phyloP scores from a whole-genome alignment of 2,888 invertebrate genomes.

The Agonopterix subpropinquella region DNA sequence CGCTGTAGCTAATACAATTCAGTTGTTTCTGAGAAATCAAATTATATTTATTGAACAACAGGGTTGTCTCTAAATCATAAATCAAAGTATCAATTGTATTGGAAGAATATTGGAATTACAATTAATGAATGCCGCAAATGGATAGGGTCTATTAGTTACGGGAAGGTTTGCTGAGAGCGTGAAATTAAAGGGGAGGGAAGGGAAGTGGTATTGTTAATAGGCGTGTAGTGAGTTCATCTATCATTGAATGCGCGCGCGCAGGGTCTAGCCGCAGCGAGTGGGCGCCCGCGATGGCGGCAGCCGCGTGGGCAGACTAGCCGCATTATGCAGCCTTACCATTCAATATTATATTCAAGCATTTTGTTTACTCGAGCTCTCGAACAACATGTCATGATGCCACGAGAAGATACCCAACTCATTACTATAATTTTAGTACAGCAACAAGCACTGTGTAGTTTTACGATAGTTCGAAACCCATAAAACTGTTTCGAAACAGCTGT shows the following conservation, averaged over 20 bases:
- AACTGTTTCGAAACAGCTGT: slow-evolving; percentile 12
- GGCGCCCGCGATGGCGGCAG: slow-evolving; percentile 13
- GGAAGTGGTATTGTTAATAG: slow-evolving; percentile 20
- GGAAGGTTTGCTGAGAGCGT: slow-evolving; percentile 8
- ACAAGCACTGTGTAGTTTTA: slow-evolving; percentile 5
- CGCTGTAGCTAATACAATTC: slow-evolving; percentile 25
- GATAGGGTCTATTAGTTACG: slow-evolving; percentile 5
- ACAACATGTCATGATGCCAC: slow-evolving; percentile 2
- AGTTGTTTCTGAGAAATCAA: slow-evolving; percentile 4
- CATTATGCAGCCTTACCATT: slow-evolving; percentile 18
- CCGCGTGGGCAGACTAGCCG: slow-evolving; percentile 18
- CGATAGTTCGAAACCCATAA: slow-evolving; percentile 8
- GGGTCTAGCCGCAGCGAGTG: slow-evolving; percentile 18
- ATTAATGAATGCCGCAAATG: background rate
- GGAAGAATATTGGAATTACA: slow-evolving; percentile 1
- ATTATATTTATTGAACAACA: background rate
- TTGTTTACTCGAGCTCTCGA: slow-evolving; percentile 13
- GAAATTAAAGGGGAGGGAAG: slow-evolving; percentile 8
- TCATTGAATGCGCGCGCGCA: slow-evolving; percentile 18
- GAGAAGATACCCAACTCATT: background rate
- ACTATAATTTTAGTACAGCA: background rate
- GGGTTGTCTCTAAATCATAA: background rate
- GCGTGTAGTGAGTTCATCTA: slow-evolving; percentile 23
- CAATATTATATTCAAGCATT: slow-evolving; percentile 11
- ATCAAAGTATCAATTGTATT: background rate